Evolutionary conservation across 53 echinoderm and acorn worm genomes (phyloP), one percentile per base, ranked within the genome.

Genomic region (Stichopus horrens): DNA sequence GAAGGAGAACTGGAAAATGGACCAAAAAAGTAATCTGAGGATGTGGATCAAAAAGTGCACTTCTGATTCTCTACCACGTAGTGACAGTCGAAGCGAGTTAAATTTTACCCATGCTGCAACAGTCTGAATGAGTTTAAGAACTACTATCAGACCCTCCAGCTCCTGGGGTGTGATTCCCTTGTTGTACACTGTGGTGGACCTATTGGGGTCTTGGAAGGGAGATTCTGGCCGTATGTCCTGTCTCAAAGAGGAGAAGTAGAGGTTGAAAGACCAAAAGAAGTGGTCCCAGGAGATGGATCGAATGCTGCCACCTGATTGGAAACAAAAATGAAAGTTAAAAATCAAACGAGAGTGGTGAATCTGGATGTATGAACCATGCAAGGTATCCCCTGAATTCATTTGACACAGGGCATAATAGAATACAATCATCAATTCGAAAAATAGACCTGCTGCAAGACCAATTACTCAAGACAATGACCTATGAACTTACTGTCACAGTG

Each of bases 151-250:
- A 77, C 97, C 97, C 7, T 83, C 83, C 23, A 83, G 78, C 87
- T 98, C 98, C 54, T 98, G 95, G 86, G 95, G 95, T n/a, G 98
- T 95, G 89, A 98, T 98, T 76, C 98, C 98, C 73, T 93, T 95
- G 22, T 63, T 86, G 65, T 92, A 88, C 52, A 83, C 87, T 68
- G 89, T 79, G 85, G 73, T 77, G 67, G 92, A 53, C 82, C 89
- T 78, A 53, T 52, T 58, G 74, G 87, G 53, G 58, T 91, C 91
- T 89, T 89, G 88, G 77, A 89, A 86, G 76, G 92, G 95, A 90
- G 92, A 93, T 77, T 86, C 90, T 14, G 88, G 93, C 37, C 93
- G 53, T 7, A 91, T 86, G 88, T 98, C 98, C 74, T 95, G 98
- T 0, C 98, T 94, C 51, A 98, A 92, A 88, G 89, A 91, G 77